Base-by-base conservation (phyloP, 2,797 vertebrate genomes). In the Pantherophis alleghaniensis region DNA sequence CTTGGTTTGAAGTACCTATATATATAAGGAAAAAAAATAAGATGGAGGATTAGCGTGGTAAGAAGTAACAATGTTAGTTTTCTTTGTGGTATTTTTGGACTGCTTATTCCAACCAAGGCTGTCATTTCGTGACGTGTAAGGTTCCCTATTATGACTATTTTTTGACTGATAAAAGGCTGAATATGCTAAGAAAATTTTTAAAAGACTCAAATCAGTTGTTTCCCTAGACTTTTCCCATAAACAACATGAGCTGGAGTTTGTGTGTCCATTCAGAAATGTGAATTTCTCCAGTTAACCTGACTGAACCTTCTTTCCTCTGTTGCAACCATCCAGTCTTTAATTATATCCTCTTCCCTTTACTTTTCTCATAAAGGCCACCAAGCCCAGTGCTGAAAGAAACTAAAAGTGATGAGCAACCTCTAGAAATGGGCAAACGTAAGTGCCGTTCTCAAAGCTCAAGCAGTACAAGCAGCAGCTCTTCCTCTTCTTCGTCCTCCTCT, bases 381-480 rank as follows among this genome's bases (percentile, higher is more conserved):
- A 96, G 95, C 89, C 95, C 95, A 90, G 94, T 90, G 90, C 96
- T 95, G 32, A 97, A 97, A 92, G 96, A 97, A 94, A 87, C 32
- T 87, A 93, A 92, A 22, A 94, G 95, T 89, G 96, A 97, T 87
- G 94, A 95, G 37, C 96, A 87, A 47, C 95, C 94, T 93, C 95
- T 51, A 24, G 95, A 96, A 94, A 93, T 94, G 14, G 91, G 93
- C 51, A 96, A 96, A 57, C 95, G 95, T 93, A 97, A 97, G 59
- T 92, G 96, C 91, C 97, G 96, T 96, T 96, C 97, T 93, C 97
- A 94, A 59, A 96, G 95, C 86, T 97, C 96, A 94, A 97, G 96
- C 86, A 97, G 96, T 57, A 96, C 96, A 86, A 97, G 96, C 91
- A 96, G 96, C 37, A 96, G 96, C 22, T 96, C 95, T 16, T 97